Percentiles rank a stretch among this genome's conserved stretches.
These are phyloP conservation scores for Andrena cerasifolii DNA, from an alignment of 1,140 invertebrate species.

Conservation along the genomic window DNA sequence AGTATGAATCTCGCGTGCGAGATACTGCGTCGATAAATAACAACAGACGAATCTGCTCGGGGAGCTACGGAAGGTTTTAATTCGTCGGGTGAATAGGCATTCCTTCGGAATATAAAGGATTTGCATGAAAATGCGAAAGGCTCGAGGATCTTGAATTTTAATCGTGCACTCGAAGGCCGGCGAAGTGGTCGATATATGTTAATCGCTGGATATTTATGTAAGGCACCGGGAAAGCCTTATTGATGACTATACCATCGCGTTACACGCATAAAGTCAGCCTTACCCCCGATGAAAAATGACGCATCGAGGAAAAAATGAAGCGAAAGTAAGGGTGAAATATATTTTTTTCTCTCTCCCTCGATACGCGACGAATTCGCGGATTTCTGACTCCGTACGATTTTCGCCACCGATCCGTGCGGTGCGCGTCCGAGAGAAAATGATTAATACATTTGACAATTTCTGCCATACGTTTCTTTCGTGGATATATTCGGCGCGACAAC, in stretches of 20 bases:
- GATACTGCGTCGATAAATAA: no score
- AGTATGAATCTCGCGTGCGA: no score
- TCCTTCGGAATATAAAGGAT: not conserved
- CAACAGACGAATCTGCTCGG: not conserved
- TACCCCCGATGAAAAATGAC: conserved; percentile 43
- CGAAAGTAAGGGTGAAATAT: conserved; percentile 11
- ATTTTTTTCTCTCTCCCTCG: not conserved
- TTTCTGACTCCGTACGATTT: conserved; percentile 8
- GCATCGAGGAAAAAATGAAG: conserved; percentile 19
- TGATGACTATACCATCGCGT: conserved; percentile 33
- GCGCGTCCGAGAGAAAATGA: not conserved
- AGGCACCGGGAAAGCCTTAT: conserved; percentile 37
- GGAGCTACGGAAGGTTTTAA: not conserved
- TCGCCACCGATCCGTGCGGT: not conserved
- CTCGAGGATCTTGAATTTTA: conserved; percentile 26
- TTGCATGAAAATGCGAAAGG: conserved; percentile 10
- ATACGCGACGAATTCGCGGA: conserved; percentile 1
- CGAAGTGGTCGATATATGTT: conserved; percentile 50
- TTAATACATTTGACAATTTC: conserved; percentile 26
- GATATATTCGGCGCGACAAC: not conserved
- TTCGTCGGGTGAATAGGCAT: not conserved
- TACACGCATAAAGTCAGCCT: conserved; percentile 15
- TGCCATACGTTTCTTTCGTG: not conserved
- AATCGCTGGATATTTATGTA: conserved; percentile 50
- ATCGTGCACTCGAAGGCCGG: conserved; percentile 8